A percentile compares a stretch with the other conserved stretches of the same genome.
Evolutionary conservation across 2,888 invertebrate genomes (phyloP).

Genomic region (Drosophila rubida): DNA sequence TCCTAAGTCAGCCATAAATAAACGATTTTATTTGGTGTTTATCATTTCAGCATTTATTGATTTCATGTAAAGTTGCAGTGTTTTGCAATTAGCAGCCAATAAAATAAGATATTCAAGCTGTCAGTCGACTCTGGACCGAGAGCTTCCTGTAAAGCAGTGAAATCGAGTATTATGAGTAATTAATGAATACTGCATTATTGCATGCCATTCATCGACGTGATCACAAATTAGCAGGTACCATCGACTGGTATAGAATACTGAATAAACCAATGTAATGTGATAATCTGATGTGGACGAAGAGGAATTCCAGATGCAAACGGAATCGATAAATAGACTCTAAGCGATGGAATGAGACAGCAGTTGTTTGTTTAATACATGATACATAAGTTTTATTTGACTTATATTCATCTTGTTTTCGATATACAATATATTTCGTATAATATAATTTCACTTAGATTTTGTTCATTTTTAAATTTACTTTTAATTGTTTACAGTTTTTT

Average conservation of each 20-base stretch:
- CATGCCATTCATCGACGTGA: slow-evolving; percentile 7
- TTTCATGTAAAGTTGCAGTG: slow-evolving; percentile 46
- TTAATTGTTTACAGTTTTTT: slow-evolving; percentile 62
- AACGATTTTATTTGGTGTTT: slow-evolving; percentile 71
- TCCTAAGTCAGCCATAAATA: slow-evolving; percentile 62
- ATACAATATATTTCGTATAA: slow-evolving; percentile 77
- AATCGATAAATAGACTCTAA: background rate
- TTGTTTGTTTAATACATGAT: slow-evolving; percentile 73
- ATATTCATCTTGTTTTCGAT: slow-evolving; percentile 75
- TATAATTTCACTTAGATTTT: slow-evolving; percentile 75
- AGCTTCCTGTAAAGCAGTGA: slow-evolving; percentile 56
- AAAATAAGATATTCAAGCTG: slow-evolving; percentile 36
- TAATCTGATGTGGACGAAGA: background rate
- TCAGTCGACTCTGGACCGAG: slow-evolving; percentile 9
- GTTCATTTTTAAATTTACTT: slow-evolving; percentile 49
- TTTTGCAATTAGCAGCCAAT: slow-evolving; percentile 57
- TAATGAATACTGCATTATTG: slow-evolving; percentile 31
- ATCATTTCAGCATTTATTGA: slow-evolving; percentile 57
- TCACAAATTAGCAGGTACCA: slow-evolving; percentile 3
- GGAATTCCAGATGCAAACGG: background rate
- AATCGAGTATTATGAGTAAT: slow-evolving; percentile 25
- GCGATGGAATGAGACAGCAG: slow-evolving; percentile 8
- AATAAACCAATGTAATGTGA: background rate
- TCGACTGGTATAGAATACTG: background rate
- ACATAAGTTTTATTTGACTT: slow-evolving; percentile 76